Evolutionary conservation across 2,113 vertebrate species (phyloP), one percentile per base, ranked within the genome.

Genomic region (Numida meleagris): DNA sequence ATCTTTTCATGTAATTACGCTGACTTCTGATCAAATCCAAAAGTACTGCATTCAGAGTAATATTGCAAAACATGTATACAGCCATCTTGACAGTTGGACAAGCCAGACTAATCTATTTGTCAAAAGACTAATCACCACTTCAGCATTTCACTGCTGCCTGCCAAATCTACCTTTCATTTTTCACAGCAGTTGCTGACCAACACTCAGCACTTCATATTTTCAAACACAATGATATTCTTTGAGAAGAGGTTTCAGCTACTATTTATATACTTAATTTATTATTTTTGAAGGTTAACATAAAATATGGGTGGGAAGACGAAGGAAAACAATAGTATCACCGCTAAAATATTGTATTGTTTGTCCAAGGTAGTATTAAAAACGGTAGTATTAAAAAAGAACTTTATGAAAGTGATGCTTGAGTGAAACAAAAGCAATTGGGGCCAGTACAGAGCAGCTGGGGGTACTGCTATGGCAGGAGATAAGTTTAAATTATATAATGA

Each of bases 51-150:
- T 70, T 80, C 40, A 66, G 58, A 92, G 78, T 61, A 88, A 83
- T 21, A 82, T 1, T 76, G 50, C 16, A 87, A 92, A 80, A 87
- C 51, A 23, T 38, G 27, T 25, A 68, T 58, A 82, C 58, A 86
- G 29, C 40, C 24, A 66, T 31, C 25, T 63, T 1, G 0, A 93
- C 58, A 94, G 89, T 58, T 87, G 84, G 75, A 61, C 78, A 87
- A 87, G 71, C 21, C 81, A 94, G 81, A 65, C 31, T 59, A 48
- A 73, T 91, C 81, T 82, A 25, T 86, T 86, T 80, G 89, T 85
- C 87, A 92, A 75, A 93, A 92, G 63, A 77, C 78, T 73, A 86
- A 94, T 92, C 67, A 70, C 38, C 53, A 62, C 48, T 76, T 89
- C 84, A 94, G 75, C 71, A 66, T 73, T 92, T 93, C 71, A 58